These are phyloP conservation scores for Geotria australis DNA, from an alignment of 2,797 vertebrate species.

Conservation along the genomic window DNA sequence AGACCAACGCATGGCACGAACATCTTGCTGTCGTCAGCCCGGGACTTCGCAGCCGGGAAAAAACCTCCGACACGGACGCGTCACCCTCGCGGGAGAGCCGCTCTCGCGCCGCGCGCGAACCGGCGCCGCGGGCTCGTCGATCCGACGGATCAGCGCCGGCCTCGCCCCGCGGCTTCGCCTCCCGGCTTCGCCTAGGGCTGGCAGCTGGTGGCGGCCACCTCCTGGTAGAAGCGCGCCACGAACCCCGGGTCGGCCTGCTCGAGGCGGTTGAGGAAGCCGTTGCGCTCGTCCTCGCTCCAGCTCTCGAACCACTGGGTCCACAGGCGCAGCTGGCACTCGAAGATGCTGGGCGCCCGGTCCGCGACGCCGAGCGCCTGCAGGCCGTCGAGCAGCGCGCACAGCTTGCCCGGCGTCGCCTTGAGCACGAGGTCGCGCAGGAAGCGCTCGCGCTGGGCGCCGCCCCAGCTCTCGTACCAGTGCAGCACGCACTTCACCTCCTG, in stretches of 20 bases:
- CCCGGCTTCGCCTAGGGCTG: constrained; percentile 14
- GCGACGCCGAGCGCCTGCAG: constrained; percentile 34
- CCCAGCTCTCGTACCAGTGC: constrained; percentile 50
- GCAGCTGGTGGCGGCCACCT: constrained; percentile 30
- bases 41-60: too few species aligned
- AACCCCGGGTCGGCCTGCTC: constrained; percentile 31
- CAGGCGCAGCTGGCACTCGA: constrained; percentile 52
- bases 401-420: constrained; percentile 51
- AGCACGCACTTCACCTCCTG: constrained; percentile 53
- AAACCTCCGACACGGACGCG: too few species aligned
- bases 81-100: constrained; percentile 1
- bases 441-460: constrained; percentile 18
- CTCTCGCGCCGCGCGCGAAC: constrained; percentile 1
- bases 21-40: too few species aligned
- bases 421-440: constrained; percentile 43
- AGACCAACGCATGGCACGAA: too few species aligned
- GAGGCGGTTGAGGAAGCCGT: constrained; percentile 33
- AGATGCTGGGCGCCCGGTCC: constrained; percentile 36
- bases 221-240: constrained; percentile 31
- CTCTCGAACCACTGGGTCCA: constrained; percentile 72
- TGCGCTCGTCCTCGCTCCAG: constrained; percentile 48
- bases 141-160: constrained; percentile 18
- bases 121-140: constrained; percentile 4
- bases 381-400: constrained; percentile 35
- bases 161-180: not conserved